Evolutionary conservation across 2,888 invertebrate genomes (phyloP), one percentile per base, ranked within the genome.

Genomic region (Philereme transversata): DNA sequence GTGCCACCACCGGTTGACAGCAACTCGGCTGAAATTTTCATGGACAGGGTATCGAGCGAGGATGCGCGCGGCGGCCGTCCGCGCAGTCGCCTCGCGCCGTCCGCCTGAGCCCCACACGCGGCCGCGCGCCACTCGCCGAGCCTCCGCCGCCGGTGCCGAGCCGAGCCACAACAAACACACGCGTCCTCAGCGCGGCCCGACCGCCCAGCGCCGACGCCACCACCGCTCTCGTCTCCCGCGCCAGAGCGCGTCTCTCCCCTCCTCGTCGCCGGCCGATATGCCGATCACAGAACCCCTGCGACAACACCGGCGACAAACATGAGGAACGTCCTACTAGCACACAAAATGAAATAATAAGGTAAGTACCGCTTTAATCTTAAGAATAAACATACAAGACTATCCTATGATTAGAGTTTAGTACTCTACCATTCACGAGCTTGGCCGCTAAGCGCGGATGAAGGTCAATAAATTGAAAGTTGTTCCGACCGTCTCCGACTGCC

Each of bases 331-430:
- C 74, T 75, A 74, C 68, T 72, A 71, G 72, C 80, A 73, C 81
- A 79, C 83, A 88, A 86, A 79, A 91, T 92, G 91, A 90, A 90
- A 91, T 89, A 90, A 87, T 87, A 85, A 89, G 90, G 91, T 92
- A 67, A 86, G 87, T 70, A 60, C 60, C 35, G 5, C 43, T 46
- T n/a, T 6, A 38, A 48, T 5, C 41, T 48, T 9, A 34, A 40
- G 5, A 45, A 33, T 51, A 59, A 48, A 46, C 53, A 49, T n/a
- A 55, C 40, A 6, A 36, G 44, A 41, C 38, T n/a, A 33, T 47
- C 43, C 9, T 36, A 33, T 4, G 6, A 34, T 33, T 55, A 9
- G 4, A 51, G 36, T 22, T 34, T 36, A 33, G 10, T 36, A 10
- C 33, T 60, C 8, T 33, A 40, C 38, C 55, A 60, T 55, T 56